Percentiles rank a stretch among this genome's conserved stretches.
Conservation (phyloP, 2,888 invertebrate genomes). For the Orthosia gracilis region DNA sequence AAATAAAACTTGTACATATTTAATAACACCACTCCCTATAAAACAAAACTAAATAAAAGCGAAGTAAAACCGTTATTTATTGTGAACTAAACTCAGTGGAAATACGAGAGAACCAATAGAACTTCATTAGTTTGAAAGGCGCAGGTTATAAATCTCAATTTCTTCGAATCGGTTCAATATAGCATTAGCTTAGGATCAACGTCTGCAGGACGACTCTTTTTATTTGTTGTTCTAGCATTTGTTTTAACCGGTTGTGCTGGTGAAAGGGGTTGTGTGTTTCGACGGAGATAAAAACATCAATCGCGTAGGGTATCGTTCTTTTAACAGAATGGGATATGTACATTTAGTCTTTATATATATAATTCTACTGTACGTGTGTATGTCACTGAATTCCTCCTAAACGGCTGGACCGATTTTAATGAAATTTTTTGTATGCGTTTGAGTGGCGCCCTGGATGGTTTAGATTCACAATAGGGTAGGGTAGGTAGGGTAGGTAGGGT, state of each 20-base stretch:
- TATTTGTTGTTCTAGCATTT: conserved; percentile 56
- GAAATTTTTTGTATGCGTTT: no score
- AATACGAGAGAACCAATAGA: conserved; percentile 77
- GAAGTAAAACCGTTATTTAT: conserved; percentile 75
- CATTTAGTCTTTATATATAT: no score
- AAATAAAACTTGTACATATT: conserved; percentile 34
- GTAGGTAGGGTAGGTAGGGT: no score
- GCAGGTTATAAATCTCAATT: conserved; percentile 78
- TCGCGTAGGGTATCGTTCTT: background rate
- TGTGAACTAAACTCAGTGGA: conserved; percentile 72
- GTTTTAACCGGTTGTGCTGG: conserved; percentile 33
- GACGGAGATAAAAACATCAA: background rate
- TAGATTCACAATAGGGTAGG: no score
- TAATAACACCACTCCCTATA: conserved; percentile 45
- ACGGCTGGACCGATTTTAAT: no score
- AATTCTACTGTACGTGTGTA: no score
- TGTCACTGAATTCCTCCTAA: no score
- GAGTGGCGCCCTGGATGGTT: no score
- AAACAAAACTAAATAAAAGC: conserved; percentile 69
- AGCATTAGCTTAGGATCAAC: conserved; percentile 72
- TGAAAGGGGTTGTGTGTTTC: conserved; percentile 13
- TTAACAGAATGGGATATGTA: background rate
- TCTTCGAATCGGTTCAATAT: conserved; percentile 74
- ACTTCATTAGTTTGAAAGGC: conserved; percentile 79
- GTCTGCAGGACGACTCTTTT: conserved; percentile 55